Evolutionary conservation across 2,113 vertebrate species (phyloP), one percentile per base, ranked within the genome.

Genomic region (Cynoglossus semilaevis): DNA sequence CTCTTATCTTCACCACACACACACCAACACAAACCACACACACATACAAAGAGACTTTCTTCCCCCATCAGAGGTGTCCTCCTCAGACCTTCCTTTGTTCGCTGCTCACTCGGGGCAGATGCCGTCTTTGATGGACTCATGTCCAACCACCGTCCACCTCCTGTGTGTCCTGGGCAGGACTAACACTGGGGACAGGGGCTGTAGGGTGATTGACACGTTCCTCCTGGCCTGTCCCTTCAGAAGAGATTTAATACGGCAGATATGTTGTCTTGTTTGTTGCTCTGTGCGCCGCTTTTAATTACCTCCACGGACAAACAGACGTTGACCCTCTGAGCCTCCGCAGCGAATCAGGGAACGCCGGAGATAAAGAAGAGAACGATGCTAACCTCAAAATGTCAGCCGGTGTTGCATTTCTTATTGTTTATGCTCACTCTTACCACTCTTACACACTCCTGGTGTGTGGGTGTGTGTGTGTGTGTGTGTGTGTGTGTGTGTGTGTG

Each of bases 311-410:
- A 80, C 81, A 67, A 78, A 74, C 65, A 76, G 63, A 72, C 72
- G 63, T 62, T 63, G 46, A 72, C 76, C 63, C 62, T 75, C 76
- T 63, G 58, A 77, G 72, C 68, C 79, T 81, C 85, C 76, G 38
- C 75, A 64, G 75, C 87, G 82, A 82, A 87, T 91, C 78, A 79
- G 61, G 22, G 69, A 84, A 74, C 60, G 80, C 79, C 48, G 78
- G 78, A 85, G 77, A 84, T 67, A 76, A 81, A 76, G 83, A 79
- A 73, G 70, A 73, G 74, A 83, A 58, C 80, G 83, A 79, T 29
- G 67, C 73, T 88, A 88, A 89, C 90, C 89, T 88, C 85, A 89
- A 89, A 88, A 88, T 79, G 86, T 90, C 90, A 88, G 78, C 79
- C 76, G 80, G 76, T 85, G 74, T 86, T 87, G 78, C 74, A 76